Evolutionary conservation across 2,888 invertebrate species (phyloP).

Genomic region (Campaea margaritaria): DNA sequence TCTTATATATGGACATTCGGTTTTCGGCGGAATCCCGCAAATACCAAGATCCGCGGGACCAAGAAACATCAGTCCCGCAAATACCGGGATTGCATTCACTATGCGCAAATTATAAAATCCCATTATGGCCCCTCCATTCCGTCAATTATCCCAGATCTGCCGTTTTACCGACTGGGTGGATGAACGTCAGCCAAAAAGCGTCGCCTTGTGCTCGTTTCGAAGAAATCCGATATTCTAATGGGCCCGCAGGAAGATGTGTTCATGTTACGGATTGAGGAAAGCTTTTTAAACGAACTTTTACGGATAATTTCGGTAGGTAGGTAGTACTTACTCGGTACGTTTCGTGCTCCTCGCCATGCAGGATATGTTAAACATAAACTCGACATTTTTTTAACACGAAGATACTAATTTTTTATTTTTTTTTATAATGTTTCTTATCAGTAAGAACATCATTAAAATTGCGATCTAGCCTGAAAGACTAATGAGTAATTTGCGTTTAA

Average conservation of each 20-base stretch:
- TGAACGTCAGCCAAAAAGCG: neutral
- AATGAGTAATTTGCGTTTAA: too few relatives aligned
- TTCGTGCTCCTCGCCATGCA: neutral
- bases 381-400: too few relatives aligned
- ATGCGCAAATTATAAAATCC: neutral
- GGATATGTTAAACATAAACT: too few relatives aligned
- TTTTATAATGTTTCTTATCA: too few relatives aligned
- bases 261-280: constrained; percentile 14
- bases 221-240: constrained; percentile 18
- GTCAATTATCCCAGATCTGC: constrained; percentile 2
- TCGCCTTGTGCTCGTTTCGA: neutral
- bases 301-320: neutral
- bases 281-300: constrained; percentile 10
- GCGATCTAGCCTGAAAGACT: too few relatives aligned
- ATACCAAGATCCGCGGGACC: too few relatives aligned
- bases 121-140: neutral
- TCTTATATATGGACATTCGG: too few relatives aligned
- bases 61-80: too few relatives aligned
- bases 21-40: too few relatives aligned
- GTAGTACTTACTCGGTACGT: neutral
- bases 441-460: too few relatives aligned
- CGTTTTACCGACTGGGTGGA: constrained; percentile 1
- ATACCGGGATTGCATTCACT: too few relatives aligned
- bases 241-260: constrained; percentile 11
- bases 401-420: too few relatives aligned